Base-by-base conservation (phyloP, 2,797 vertebrate species). In the Peromyscus melanophrys region DNA sequence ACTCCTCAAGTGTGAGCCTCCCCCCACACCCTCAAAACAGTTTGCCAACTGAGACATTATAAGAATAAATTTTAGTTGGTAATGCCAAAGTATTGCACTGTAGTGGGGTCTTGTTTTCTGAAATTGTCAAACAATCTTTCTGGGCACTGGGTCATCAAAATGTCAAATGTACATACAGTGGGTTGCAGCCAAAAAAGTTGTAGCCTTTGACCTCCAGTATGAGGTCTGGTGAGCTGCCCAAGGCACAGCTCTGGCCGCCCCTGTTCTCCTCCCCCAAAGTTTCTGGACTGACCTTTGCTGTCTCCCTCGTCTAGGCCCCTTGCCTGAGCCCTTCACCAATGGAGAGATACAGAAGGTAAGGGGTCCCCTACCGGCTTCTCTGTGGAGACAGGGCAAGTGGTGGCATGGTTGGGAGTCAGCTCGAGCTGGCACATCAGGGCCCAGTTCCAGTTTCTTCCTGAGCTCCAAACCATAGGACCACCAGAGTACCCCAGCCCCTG, bases 321-420 rank as follows among this genome's bases (percentile, higher is more conserved):
- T 99, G 98, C 99, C 99, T 65, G 99, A 99, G 97, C 99, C 99
- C 23, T 97, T 99, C 87, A 91, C 98, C 96, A 99, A 99, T 59
- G 99, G 99, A 14, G 99, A 99, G 63, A 96, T 99, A 96, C 99
- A 99, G 97, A 99, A 99, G 99, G 99, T 99, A 99, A 99, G 98
- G 37, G 11, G 19, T 23, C 89, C 89, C 16, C 31, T 21, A 3
- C 7, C 29, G 14, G 14, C 57, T 5, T 11, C 81, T 90, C 37
- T 23, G 21, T 34, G 78, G 61, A 40, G 25, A 3, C 1, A 40
- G 59, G 29, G 6, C 27, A 43, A 34, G 34, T 17, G 16, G 55
- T 4, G 19, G 49, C 10, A 0, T 23, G 61, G 69, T 2, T 43
- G 55, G 65, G 37, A 67, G 49, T 34, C 69, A 57, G 88, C 90